Evolutionary conservation across 2,113 vertebrate genomes (phyloP).

Genomic region (Cyprinodon tularosa): DNA sequence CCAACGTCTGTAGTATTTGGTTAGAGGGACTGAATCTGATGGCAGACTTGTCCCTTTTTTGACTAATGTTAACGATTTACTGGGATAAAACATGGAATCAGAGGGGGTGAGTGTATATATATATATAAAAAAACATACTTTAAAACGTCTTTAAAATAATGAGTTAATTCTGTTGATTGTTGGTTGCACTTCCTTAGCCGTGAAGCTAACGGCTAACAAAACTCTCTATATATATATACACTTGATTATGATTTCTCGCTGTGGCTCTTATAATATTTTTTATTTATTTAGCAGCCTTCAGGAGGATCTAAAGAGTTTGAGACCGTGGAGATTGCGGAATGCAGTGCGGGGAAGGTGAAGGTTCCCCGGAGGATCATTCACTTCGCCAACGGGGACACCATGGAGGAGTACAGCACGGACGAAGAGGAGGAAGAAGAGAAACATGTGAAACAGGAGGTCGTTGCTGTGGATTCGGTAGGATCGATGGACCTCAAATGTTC

Average conservation of each 20-base stretch:
- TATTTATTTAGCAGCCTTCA: slow-evolving; percentile 52
- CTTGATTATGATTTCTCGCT: too few species aligned
- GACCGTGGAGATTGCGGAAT: slow-evolving; percentile 88
- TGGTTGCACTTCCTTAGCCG: slow-evolving; percentile 51
- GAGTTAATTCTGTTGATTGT: neutral
- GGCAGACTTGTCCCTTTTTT: slow-evolving; percentile 72
- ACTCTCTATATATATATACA: too few species aligned
- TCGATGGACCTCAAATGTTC: neutral
- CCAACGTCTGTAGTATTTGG: neutral
- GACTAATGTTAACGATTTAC: slow-evolving; percentile 69
- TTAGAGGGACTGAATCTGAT: slow-evolving; percentile 37
- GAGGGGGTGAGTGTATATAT: slow-evolving; percentile 66
- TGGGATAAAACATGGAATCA: slow-evolving; percentile 75
- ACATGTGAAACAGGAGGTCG: slow-evolving; percentile 82
- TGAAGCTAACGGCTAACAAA: slow-evolving; percentile 29
- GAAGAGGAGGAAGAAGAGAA: slow-evolving; percentile 87
- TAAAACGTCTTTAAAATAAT: neutral
- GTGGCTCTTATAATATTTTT: neutral
- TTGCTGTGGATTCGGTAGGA: slow-evolving; percentile 87
- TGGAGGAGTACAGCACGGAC: slow-evolving; percentile 98
- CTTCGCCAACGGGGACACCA: slow-evolving; percentile 96
- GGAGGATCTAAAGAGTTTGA: slow-evolving; percentile 84
- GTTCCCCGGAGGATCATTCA: slow-evolving; percentile 92
- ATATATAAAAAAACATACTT: neutral
- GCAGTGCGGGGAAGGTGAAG: slow-evolving; percentile 79